Percentiles rank a stretch among this genome's conserved stretches.
Evolutionary conservation across 23 tunicate species (phyloP).

Genomic region (Phallusia fumigata): DNA sequence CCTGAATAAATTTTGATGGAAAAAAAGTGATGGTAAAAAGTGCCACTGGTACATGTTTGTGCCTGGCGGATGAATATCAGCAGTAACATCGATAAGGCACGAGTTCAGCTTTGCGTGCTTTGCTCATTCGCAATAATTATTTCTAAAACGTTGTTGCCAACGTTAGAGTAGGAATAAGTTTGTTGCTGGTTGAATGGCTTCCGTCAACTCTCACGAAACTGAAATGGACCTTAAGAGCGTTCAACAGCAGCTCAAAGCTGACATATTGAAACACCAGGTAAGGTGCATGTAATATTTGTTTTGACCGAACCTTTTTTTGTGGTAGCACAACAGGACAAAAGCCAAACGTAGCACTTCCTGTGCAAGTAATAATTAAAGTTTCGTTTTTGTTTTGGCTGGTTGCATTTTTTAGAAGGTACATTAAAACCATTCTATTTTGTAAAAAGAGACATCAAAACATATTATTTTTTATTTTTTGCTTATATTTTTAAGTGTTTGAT

Average conservation of each 20-base stretch:
- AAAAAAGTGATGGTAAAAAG: no score
- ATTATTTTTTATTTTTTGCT: not conserved
- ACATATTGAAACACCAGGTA: constrained; percentile 78
- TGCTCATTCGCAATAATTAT: constrained; percentile 15
- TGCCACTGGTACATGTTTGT: no score
- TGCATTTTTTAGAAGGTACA: no score
- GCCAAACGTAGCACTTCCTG: not conserved
- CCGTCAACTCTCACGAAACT: not conserved
- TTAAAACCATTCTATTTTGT: no score
- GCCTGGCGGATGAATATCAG: constrained; percentile 13
- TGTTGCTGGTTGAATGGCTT: no score
- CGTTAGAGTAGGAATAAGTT: not conserved
- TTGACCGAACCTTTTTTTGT: not conserved
- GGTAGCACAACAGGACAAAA: not conserved
- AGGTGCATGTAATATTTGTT: not conserved
- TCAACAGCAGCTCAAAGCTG: constrained; percentile 56
- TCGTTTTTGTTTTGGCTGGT: no score
- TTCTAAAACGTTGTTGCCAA: not conserved
- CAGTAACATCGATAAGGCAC: not conserved
- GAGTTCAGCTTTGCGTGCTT: not conserved
- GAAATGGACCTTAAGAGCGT: constrained; percentile 63
- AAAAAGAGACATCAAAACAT: no score
- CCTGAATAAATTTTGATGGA: no score
- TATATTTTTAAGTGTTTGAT: not conserved
- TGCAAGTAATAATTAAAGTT: not conserved